Evolutionary conservation across 1,140 invertebrate genomes (phyloP).

Genomic region (Solen grandis): DNA sequence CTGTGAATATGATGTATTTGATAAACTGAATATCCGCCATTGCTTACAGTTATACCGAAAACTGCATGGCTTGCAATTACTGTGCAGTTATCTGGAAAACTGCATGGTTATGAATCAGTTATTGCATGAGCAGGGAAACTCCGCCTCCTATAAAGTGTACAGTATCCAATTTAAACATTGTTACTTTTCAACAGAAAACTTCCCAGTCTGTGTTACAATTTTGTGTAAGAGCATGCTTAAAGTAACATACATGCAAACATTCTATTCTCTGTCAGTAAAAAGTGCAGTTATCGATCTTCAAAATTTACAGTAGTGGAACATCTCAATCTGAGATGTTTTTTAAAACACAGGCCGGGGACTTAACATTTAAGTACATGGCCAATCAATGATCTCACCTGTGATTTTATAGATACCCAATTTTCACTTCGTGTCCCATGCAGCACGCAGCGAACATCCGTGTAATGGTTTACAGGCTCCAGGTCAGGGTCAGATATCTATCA

Average conservation of each 20-base stretch:
- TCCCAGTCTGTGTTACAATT: not conserved
- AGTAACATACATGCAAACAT: not conserved
- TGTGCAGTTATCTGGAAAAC: too few species aligned
- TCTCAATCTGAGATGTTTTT: not conserved
- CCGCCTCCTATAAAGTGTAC: too few species aligned
- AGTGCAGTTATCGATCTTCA: not conserved
- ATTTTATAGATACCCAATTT: conserved; percentile 14
- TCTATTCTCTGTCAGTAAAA: not conserved
- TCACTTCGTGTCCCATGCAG: conserved; percentile 5
- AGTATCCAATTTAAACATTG: too few species aligned
- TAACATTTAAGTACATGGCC: not conserved
- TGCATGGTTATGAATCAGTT: too few species aligned
- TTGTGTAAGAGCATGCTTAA: not conserved
- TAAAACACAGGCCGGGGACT: too few species aligned
- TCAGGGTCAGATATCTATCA: not conserved
- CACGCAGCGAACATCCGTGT: conserved; percentile 9
- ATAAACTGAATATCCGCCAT: too few species aligned
- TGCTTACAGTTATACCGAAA: too few species aligned
- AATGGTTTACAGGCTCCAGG: conserved; percentile 4
- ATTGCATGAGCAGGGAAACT: too few species aligned
- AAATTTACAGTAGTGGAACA: not conserved
- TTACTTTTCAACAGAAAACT: too few species aligned
- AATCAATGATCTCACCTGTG: not conserved
- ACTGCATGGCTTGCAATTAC: too few species aligned
- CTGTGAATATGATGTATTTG: too few species aligned